Conservation (phyloP, 2,888 invertebrate genomes). For the Clistopyga incitator region DNA sequence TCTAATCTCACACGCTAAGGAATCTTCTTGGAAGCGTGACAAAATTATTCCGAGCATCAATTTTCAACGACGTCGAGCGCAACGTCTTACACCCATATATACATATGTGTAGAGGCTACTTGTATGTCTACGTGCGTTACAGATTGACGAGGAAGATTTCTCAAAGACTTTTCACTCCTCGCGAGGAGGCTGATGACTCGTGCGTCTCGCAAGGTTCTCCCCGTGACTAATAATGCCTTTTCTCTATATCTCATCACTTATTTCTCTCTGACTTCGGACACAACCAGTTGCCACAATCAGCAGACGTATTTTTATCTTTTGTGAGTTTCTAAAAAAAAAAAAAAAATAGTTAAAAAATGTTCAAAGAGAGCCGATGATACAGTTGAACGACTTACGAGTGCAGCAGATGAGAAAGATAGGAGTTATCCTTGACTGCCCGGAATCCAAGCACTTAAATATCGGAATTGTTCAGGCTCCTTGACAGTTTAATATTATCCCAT, state of each 20-base stretch:
- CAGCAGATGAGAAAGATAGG: neutral
- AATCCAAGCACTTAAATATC: neutral
- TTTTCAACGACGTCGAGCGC: conserved; percentile 44
- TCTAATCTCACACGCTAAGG: conserved; percentile 14
- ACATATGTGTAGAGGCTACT: neutral
- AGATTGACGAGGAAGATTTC: conserved; percentile 59
- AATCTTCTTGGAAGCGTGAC: conserved; percentile 57
- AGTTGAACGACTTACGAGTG: conserved; percentile 7
- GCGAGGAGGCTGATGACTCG: conserved; percentile 49
- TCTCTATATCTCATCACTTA: conserved; percentile 45
- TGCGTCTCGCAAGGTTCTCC: conserved; percentile 41
- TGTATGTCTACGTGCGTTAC: conserved; percentile 13
- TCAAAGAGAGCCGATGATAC: conserved; percentile 1
- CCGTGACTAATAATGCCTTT: conserved; percentile 52
- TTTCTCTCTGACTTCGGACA: conserved; percentile 2
- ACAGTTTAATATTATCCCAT: neutral
- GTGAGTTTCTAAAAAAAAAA: conserved; percentile 12
- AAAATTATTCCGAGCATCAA: conserved; percentile 57
- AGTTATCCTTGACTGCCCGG: neutral
- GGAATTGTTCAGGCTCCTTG: neutral
- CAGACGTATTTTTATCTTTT: neutral
- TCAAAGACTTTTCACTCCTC: conserved; percentile 53
- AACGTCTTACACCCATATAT: neutral
- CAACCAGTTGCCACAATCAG: conserved; percentile 9
- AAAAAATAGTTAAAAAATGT: neutral